Evolutionary conservation across 2,113 vertebrate genomes (phyloP), one percentile per base, ranked within the genome.

Genomic region (Mustela nigripes): DNA sequence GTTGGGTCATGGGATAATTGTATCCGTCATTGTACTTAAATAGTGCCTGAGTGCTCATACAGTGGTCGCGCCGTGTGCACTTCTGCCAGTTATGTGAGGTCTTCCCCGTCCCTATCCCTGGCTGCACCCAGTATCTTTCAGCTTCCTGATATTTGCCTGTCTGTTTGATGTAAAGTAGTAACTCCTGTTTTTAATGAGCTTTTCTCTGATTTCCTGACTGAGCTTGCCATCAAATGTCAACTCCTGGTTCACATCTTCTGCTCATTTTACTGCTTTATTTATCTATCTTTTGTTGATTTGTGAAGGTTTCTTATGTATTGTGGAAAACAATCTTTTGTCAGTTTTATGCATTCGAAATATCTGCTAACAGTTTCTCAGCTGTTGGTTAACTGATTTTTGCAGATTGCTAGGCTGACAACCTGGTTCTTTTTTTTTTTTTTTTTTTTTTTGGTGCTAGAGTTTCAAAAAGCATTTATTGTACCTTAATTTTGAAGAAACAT

Each of bases 401-500:
- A 62, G 65, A 89, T 82, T 69, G 6, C 24, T 82, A 82, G 85
- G 48, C 50, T 53, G 58, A 42, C 53, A 82, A n/a, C 4, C 28
- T 53, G 6, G 24, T 91, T 91, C 14, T 85, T 50, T 50, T 50
- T 15, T 50, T 36, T 36, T 36, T 50, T 50, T 50, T 50, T 50
- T 50, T 62, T 67, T 31, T 67, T 9, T 65, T 24, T 26, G 53
- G 16, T 80, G 63, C 86, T 92, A 18, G 7, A 81, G 56, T 90
- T 93, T 97, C 86, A 69, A 33, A 71, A 78, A 87, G n/a, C 26
- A 39, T 80, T 58, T 81, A 60, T 36, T 85, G 1, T 81, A n/a
- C 80, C 86, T 86, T 76, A 86, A 63, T 86, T 95, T 92, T 93
- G 83, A 85, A 73, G 62, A 83, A 92, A 42, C 69, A 42, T 36